Percentiles rank a stretch among this genome's conserved stretches.
These are phyloP conservation scores for Caenorhabditis remanei DNA, from an alignment of 1,140 invertebrate species.

Conservation along the genomic window DNA sequence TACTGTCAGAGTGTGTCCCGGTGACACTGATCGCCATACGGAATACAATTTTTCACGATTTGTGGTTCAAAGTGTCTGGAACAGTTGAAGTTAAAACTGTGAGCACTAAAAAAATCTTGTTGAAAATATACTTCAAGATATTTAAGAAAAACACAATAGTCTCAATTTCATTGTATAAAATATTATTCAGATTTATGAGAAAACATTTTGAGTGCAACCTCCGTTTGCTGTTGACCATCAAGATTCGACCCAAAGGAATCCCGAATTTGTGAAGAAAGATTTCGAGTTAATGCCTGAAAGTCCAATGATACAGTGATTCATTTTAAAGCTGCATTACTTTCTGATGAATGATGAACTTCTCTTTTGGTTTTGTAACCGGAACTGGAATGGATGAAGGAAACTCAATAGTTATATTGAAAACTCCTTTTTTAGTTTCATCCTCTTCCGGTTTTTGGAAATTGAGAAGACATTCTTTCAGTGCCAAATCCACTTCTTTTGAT, in stretches of 20 bases:
- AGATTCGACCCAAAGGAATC: background rate
- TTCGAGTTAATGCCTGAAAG: background rate
- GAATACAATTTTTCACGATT: too few relatives aligned
- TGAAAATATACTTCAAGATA: too few relatives aligned
- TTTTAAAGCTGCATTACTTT: background rate
- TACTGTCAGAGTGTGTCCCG: too few relatives aligned
- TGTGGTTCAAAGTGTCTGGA: too few relatives aligned
- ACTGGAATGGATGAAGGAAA: background rate
- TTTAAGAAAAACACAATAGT: too few relatives aligned
- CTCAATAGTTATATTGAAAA: background rate
- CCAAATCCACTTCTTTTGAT: conserved; percentile 13
- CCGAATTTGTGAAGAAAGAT: background rate
- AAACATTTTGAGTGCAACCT: conserved; percentile 1
- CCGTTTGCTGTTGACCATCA: background rate
- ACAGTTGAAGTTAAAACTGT: too few relatives aligned
- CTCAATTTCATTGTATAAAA: background rate
- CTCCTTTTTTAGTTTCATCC: background rate
- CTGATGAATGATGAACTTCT: conserved; percentile 7
- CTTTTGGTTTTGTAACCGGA: background rate
- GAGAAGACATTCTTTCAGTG: conserved; percentile 13
- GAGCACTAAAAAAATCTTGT: too few relatives aligned
- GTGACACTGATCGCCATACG: too few relatives aligned
- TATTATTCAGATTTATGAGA: background rate
- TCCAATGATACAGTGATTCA: background rate
- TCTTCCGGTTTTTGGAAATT: conserved; percentile 22